phyloP scores from a whole-genome alignment of 2,888 invertebrate species.

The Nymphalis urticae region DNA sequence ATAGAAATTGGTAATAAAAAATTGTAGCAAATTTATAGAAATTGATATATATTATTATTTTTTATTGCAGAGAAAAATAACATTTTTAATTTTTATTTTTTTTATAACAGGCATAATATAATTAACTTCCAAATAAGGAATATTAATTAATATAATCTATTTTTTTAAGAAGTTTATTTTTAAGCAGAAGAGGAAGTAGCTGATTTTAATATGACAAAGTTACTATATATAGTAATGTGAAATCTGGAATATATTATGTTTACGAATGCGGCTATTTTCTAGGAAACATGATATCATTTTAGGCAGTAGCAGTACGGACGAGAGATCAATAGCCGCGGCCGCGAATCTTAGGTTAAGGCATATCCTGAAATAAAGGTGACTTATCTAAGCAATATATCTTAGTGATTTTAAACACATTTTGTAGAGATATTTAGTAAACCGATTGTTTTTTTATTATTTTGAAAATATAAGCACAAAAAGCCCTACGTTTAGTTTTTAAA shows the following conservation, averaged over 20 bases:
- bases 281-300: conserved; percentile 26
- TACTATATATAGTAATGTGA: not conserved
- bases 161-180: not conserved
- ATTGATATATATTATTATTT: too few species aligned
- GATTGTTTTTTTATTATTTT: not conserved
- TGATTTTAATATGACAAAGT: not conserved
- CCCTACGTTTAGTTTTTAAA: not conserved
- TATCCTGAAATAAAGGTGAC: conserved; percentile 1
- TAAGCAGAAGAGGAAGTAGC: not conserved
- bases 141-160: not conserved
- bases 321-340: conserved; percentile 24
- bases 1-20: not conserved
- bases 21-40: not conserved
- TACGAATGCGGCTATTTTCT: conserved; percentile 17
- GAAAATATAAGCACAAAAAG: not conserved
- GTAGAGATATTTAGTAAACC: too few species aligned
- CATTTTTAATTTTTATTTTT: too few species aligned
- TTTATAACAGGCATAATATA: too few species aligned
- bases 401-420: not conserved
- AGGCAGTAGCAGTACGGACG: not conserved
- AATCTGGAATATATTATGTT: not conserved
- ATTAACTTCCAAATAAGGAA: too few species aligned
- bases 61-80: too few species aligned
- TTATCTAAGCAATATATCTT: not conserved
- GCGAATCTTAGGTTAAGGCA: conserved; percentile 2